These are phyloP conservation scores for Xiphophorus couchianus DNA, from an alignment of 2,113 vertebrate genomes.

Conservation along the genomic window DNA sequence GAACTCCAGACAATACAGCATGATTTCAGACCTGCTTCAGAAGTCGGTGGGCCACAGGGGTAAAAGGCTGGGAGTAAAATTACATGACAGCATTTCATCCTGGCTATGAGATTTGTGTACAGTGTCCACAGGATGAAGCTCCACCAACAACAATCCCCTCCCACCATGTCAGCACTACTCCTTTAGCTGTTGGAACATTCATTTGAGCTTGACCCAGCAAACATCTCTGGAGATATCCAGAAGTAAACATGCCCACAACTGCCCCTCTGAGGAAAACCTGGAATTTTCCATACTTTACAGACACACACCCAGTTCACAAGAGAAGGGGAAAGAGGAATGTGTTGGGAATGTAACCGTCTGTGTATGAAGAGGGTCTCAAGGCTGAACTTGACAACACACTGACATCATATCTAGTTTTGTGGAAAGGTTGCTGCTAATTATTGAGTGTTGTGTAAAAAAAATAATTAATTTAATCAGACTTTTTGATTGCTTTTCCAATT, in stretches of 20 bases:
- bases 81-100: conserved; percentile 51
- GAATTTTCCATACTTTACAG: conserved; percentile 69
- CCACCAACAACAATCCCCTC: conserved; percentile 3
- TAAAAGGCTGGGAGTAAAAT: conserved; percentile 55
- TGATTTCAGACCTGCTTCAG: conserved; percentile 42
- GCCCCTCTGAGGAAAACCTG: conserved; percentile 57
- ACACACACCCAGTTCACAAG: conserved; percentile 34
- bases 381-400: conserved; percentile 7
- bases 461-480: neutral
- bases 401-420: neutral
- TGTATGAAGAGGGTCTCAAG: neutral
- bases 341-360: conserved; percentile 6
- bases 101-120: conserved; percentile 50
- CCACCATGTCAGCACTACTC: conserved; percentile 44
- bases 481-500: neutral
- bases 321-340: conserved; percentile 2
- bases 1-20: conserved; percentile 23
- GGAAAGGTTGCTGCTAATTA: neutral
- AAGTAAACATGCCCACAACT: conserved; percentile 67
- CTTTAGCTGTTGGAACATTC: conserved; percentile 68
- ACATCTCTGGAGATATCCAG: conserved; percentile 58
- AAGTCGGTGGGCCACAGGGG: conserved; percentile 56
- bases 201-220: conserved; percentile 77
- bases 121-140: conserved; percentile 46
- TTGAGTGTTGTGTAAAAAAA: neutral